These are phyloP conservation scores for Polylopha cassiicola DNA, from an alignment of 2,888 invertebrate species.

Conservation along the genomic window DNA sequence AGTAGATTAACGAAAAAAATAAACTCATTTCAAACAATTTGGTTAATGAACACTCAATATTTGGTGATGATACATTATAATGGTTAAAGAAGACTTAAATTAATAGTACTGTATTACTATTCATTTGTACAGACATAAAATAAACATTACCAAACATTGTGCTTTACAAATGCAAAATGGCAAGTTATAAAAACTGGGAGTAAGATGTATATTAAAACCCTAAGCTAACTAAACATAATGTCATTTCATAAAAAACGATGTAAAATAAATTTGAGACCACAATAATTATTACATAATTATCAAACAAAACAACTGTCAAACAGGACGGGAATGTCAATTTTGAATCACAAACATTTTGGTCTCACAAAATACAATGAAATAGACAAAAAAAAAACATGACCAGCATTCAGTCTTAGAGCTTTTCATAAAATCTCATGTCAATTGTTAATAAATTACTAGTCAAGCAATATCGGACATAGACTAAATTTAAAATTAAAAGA, in stretches of 20 bases:
- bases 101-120: too few species aligned
- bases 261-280: conserved; percentile 54
- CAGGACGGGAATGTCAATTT: conserved; percentile 61
- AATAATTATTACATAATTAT: conserved; percentile 43
- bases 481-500: background rate
- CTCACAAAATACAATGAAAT: conserved; percentile 13
- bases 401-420: conserved; percentile 44
- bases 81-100: conserved; percentile 6
- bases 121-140: conserved; percentile 13
- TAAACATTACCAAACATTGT: conserved; percentile 19
- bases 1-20: conserved; percentile 25
- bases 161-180: conserved; percentile 24
- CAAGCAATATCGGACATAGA: background rate
- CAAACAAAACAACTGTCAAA: conserved; percentile 34
- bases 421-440: conserved; percentile 47
- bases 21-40: conserved; percentile 29
- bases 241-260: conserved; percentile 54
- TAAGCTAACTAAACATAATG: conserved; percentile 34
- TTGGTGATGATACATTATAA: conserved; percentile 34
- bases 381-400: conserved; percentile 23
- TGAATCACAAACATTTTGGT: conserved; percentile 43
- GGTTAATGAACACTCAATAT: conserved; percentile 48
- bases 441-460: conserved; percentile 29
- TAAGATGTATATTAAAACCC: conserved; percentile 2
- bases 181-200: conserved; percentile 23